Percentiles rank a stretch among this genome's conserved stretches.
Conservation (phyloP, 2,797 vertebrate genomes). For the Holocentrus rufus region DNA sequence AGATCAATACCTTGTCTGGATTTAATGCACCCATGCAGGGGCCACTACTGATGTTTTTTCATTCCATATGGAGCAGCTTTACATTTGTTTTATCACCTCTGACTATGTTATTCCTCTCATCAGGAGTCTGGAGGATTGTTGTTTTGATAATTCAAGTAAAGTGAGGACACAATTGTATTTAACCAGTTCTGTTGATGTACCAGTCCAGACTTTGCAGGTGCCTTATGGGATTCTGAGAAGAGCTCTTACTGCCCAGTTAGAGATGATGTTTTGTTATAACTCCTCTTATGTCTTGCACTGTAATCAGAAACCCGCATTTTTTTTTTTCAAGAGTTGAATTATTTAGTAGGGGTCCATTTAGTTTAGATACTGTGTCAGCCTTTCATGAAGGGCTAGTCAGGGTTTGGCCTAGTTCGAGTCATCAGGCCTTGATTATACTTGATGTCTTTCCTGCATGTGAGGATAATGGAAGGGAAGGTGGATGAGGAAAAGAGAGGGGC, state of each 20-base stretch:
- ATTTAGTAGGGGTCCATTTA: conserved; percentile 75
- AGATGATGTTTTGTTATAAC: conserved; percentile 51
- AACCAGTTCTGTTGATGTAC: conserved; percentile 37
- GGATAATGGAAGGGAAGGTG: conserved; percentile 62
- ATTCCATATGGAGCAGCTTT: conserved; percentile 2
- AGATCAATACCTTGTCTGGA: conserved; percentile 32
- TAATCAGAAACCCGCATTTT: conserved; percentile 17
- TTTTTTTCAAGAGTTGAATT: conserved; percentile 63
- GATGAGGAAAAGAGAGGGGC: conserved; percentile 29
- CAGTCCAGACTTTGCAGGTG: conserved; percentile 42
- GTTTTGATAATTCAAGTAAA: background rate
- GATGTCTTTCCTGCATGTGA: conserved; percentile 58
- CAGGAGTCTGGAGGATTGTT: background rate
- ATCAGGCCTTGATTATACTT: conserved; percentile 65
- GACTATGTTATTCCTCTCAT: background rate
- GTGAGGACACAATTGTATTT: background rate
- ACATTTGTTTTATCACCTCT: background rate
- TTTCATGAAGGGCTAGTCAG: conserved; percentile 56
- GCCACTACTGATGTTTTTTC: conserved; percentile 7
- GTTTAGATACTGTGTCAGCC: conserved; percentile 73
- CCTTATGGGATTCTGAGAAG: conserved; percentile 44
- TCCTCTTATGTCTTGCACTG: conserved; percentile 15
- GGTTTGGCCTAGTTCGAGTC: conserved; percentile 55
- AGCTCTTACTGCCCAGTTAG: conserved; percentile 40
- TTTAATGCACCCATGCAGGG: conserved; percentile 26